These are phyloP conservation scores for Meandrina meandrites DNA, from an alignment of 92 coral and sea anemone genomes.

Conservation along the genomic window DNA sequence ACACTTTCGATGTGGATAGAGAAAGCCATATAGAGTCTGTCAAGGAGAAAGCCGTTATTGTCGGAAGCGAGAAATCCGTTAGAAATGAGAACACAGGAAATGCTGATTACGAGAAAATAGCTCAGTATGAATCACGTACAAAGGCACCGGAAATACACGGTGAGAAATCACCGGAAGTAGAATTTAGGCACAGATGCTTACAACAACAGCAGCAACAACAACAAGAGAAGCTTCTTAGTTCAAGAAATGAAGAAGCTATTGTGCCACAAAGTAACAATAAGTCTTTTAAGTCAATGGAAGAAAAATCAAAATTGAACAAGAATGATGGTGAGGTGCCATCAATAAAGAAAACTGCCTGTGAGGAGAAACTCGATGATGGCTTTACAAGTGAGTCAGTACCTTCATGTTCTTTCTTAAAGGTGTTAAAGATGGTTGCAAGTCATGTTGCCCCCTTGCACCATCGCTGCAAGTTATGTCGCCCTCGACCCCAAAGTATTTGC, in stretches of 20 bases:
- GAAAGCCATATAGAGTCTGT: slow-evolving; percentile 22
- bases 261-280: neutral
- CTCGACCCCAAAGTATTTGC: too few species aligned
- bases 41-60: neutral
- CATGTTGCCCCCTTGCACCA: too few species aligned
- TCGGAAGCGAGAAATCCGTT: neutral
- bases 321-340: slow-evolving; percentile 15
- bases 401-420: neutral
- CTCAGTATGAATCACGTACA: neutral
- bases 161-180: slow-evolving; percentile 23
- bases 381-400: slow-evolving; percentile 17
- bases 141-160: neutral
- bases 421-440: too few species aligned
- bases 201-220: slow-evolving; percentile 12
- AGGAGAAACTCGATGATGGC: slow-evolving; percentile 7
- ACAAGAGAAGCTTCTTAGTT: slow-evolving; percentile 4
- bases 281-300: slow-evolving; percentile 3
- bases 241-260: neutral
- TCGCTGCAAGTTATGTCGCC: too few species aligned
- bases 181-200: slow-evolving; percentile 28
- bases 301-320: neutral
- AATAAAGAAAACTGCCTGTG: slow-evolving; percentile 15
- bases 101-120: neutral
- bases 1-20: slow-evolving; percentile 1
- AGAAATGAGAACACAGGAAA: neutral